Evolutionary conservation across 2,113 vertebrate genomes (phyloP), one percentile per base, ranked within the genome.

Genomic region (Sceloporus tristichus): DNA sequence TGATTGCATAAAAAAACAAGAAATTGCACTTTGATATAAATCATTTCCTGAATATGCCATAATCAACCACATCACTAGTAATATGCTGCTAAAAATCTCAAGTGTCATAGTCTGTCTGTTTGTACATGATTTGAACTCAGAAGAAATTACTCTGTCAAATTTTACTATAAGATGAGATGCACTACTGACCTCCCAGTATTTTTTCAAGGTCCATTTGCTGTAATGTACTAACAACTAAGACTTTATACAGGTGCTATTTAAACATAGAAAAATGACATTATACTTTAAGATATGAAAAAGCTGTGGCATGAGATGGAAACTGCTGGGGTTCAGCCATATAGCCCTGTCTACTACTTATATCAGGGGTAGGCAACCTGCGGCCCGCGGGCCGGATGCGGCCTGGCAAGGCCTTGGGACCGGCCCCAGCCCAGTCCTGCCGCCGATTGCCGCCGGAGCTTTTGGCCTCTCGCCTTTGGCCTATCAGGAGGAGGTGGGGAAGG

Each of bases 291-390:
- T 83, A 83, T 83, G 86, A 93, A 92, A 91, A 91, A 95, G 82
- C 87, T 91, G 93, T 96, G 89, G 95, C 86, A 93, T 93, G 94
- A 96, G 95, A 97, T 96, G 95, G 95, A 87, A 95, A 96, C 90
- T 80, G 92, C 88, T 88, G 75, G 81, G 92, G 91, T 93, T 94
- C 92, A 93, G 95, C 92, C 89, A 87, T 90, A 93, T 95, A 97
- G 95, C 95, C 93, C 92, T 95, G 95, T 91, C 93, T 92, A 92
- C 97, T 97, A 97, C 96, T 96, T 96, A 34, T 34, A 34, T 34
- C 34, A 34, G 34, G 34, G 34, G 34, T 34, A 34, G 34, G 34
- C 34, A 34, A 34, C 34, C 34, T 34, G 34, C 34, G 34, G 34
- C 34, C 34, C 34, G 34, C 1, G 34, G 34, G 34, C 34, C 34